These are phyloP conservation scores for Ectobius pallidus DNA, from an alignment of 2,888 invertebrate species.

Conservation along the genomic window DNA sequence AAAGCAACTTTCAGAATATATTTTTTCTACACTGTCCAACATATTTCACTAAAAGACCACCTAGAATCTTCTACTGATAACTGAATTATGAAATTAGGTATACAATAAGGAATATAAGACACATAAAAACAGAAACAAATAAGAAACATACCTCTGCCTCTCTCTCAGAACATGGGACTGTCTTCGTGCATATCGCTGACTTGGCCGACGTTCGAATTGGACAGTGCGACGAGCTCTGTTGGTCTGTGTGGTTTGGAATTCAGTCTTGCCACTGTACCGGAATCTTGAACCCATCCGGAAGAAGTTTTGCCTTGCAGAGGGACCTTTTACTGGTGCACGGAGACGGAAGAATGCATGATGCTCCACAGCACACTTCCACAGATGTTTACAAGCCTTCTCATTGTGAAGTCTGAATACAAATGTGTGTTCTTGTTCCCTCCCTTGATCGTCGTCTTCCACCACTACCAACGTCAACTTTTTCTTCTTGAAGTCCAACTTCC, in stretches of 20 bases:
- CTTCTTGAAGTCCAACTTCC: constrained; percentile 96
- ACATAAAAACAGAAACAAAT: no score
- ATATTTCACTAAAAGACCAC: no score
- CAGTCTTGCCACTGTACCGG: constrained; percentile 94
- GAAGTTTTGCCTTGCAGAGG: constrained; percentile 91
- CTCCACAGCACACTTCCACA: constrained; percentile 99
- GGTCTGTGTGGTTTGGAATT: constrained; percentile 94
- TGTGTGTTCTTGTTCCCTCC: constrained; percentile 96
- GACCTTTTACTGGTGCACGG: constrained; percentile 85
- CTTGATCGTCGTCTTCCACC: constrained; percentile 98
- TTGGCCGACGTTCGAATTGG: constrained; percentile 95
- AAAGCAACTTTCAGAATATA: no score
- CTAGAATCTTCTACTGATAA: no score
- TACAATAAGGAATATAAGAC: no score
- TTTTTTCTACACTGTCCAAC: no score
- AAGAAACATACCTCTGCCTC: constrained; percentile 69
- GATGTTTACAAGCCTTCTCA: constrained; percentile 98
- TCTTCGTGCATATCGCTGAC: constrained; percentile 92
- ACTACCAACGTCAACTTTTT: constrained; percentile 96
- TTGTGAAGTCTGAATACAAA: constrained; percentile 95
- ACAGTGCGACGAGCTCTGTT: constrained; percentile 91
- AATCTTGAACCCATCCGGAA: constrained; percentile 99
- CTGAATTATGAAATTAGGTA: no score
- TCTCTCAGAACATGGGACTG: constrained; percentile 88
- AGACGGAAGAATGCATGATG: constrained; percentile 99